A percentile compares a stretch with the other conserved stretches of the same genome.
These are phyloP conservation scores for Solenodon paradoxus DNA, from an alignment of 2,113 vertebrate species.

Conservation along the genomic window DNA sequence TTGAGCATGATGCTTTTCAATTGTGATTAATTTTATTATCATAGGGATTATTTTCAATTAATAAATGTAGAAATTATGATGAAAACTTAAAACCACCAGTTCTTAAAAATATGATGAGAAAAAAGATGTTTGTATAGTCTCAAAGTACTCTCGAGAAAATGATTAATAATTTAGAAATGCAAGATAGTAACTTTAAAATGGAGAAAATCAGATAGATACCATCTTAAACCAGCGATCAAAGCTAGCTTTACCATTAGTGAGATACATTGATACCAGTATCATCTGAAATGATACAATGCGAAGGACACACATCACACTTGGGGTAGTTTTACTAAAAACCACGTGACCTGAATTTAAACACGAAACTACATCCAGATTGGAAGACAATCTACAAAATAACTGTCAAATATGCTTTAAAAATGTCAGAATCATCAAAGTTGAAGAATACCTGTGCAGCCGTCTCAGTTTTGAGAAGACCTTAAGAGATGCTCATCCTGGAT, in stretches of 20 bases:
- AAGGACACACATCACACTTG: background rate
- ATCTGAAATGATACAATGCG: background rate
- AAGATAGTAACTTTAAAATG: background rate
- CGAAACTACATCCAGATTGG: background rate
- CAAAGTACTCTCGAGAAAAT: background rate
- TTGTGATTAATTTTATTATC: background rate
- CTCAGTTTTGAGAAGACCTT: background rate
- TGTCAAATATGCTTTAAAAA: background rate
- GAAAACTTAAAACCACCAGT: background rate
- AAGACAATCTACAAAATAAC: background rate
- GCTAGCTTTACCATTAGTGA: background rate
- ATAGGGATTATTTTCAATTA: background rate
- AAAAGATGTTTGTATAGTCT: background rate
- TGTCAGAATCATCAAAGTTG: background rate
- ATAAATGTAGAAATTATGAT: background rate
- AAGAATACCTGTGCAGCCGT: background rate
- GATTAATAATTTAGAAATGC: background rate
- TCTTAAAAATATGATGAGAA: background rate
- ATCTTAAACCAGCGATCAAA: background rate
- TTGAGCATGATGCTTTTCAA: background rate
- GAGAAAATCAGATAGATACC: background rate
- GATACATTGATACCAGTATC: background rate
- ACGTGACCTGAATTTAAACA: background rate
- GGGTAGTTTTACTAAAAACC: background rate
- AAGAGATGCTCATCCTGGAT: background rate